Conservation (phyloP, 2,113 vertebrate species). For the Odobenus rosmarus region DNA sequence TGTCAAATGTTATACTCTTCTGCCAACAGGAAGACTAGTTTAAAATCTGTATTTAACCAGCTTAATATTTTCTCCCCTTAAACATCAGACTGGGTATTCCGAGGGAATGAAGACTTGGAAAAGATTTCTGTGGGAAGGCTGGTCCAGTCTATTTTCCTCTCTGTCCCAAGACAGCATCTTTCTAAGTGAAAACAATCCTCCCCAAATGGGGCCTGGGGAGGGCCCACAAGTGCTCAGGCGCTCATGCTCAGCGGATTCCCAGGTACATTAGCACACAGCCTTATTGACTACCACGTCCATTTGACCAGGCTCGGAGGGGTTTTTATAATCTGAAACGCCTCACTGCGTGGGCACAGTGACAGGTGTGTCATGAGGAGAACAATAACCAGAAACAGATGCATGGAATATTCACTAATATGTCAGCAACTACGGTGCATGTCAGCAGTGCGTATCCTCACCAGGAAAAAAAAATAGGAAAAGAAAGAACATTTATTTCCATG, state of each 20-base stretch:
- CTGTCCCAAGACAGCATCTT: fast-evolving
- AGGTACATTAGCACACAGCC: constrained; percentile 59
- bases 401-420: constrained; percentile 65
- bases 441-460: constrained; percentile 30
- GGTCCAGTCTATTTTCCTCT: not conserved
- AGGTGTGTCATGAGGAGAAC: constrained; percentile 84
- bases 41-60: not conserved
- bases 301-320: constrained; percentile 60
- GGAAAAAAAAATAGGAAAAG: constrained; percentile 18
- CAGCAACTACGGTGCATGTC: constrained; percentile 77
- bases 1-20: not conserved
- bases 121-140: not conserved
- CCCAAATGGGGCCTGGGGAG: fast-evolving
- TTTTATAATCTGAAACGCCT: constrained; percentile 82
- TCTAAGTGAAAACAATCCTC: not conserved
- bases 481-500: constrained; percentile 67
- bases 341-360: constrained; percentile 60
- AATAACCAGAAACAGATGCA: constrained; percentile 89
- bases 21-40: not conserved
- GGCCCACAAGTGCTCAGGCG: fast-evolving
- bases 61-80: not conserved
- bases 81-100: not conserved
- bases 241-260: constrained; percentile 42
- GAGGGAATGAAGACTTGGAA: constrained; percentile 6
- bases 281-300: constrained; percentile 36